These are phyloP conservation scores for Protobothrops mucrosquamatus DNA, from an alignment of 2,113 vertebrate genomes.

Conservation along the genomic window DNA sequence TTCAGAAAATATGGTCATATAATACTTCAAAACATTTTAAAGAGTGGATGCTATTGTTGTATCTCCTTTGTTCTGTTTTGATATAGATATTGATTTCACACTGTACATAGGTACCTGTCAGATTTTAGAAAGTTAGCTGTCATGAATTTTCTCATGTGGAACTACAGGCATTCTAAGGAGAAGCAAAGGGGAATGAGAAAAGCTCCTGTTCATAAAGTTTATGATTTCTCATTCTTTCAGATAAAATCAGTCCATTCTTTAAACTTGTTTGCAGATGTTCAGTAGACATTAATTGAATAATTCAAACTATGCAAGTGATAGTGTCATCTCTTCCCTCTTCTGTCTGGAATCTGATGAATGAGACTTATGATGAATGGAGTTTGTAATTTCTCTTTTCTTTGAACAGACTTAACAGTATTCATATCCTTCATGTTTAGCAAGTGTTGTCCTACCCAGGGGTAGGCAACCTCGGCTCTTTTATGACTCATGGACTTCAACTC, in stretches of 20 bases:
- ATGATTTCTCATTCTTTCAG: neutral
- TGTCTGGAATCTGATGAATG: neutral
- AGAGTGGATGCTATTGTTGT: neutral
- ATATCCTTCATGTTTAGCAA: neutral
- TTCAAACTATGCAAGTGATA: neutral
- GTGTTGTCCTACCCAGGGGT: neutral
- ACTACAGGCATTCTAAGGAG: neutral
- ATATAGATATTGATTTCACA: neutral
- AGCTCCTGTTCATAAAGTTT: neutral
- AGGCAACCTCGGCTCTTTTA: no score
- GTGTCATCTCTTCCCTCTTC: neutral
- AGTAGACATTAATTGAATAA: neutral
- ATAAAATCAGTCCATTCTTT: neutral
- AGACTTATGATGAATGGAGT: neutral
- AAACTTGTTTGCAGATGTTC: neutral
- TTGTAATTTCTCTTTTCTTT: neutral
- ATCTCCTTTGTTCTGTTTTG: neutral
- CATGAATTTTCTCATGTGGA: conserved; percentile 9
- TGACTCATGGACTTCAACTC: no score
- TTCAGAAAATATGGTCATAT: neutral
- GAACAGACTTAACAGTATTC: neutral
- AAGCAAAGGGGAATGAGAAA: neutral
- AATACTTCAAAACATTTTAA: neutral
- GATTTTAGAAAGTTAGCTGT: neutral
- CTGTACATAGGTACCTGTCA: neutral